Conservation (phyloP, 53 echinoderm and acorn worm species). For the Hippasteria phrygiana region DNA sequence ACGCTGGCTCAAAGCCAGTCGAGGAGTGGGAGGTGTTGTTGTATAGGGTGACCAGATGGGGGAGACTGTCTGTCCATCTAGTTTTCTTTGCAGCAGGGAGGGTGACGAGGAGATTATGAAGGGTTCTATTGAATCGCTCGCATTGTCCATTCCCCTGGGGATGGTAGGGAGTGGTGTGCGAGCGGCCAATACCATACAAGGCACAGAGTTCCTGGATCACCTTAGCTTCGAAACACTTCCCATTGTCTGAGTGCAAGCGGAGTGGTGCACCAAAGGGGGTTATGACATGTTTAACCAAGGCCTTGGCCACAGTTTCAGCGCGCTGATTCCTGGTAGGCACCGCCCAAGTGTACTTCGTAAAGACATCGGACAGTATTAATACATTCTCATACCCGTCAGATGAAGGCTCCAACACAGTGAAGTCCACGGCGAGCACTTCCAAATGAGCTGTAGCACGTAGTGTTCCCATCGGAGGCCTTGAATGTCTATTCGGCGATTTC, state of each 20-base stretch:
- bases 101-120: conserved; percentile 26
- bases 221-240: conserved; percentile 33
- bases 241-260: conserved; percentile 47
- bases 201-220: conserved; percentile 49
- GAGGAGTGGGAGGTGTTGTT: conserved; percentile 48
- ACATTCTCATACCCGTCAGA: conserved; percentile 26
- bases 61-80: conserved; percentile 42
- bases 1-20: conserved; percentile 45
- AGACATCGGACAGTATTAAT: conserved; percentile 24
- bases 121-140: conserved; percentile 49
- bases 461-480: conserved; percentile 25
- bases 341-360: conserved; percentile 47
- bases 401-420: conserved; percentile 45
- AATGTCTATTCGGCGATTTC: conserved; percentile 27
- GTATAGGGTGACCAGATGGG: conserved; percentile 36
- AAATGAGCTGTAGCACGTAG: conserved; percentile 41
- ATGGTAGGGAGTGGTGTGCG: conserved; percentile 53
- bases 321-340: conserved; percentile 41
- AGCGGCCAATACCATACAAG: conserved; percentile 29
- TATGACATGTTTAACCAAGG: conserved; percentile 33
- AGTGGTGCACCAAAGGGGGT: conserved; percentile 38
- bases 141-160: conserved; percentile 45
- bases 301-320: conserved; percentile 24
- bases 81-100: conserved; percentile 25
- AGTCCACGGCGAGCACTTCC: conserved; percentile 49